These are phyloP conservation scores for Trichosurus vulpecula DNA, from an alignment of 2,797 vertebrate species.

Conservation along the genomic window DNA sequence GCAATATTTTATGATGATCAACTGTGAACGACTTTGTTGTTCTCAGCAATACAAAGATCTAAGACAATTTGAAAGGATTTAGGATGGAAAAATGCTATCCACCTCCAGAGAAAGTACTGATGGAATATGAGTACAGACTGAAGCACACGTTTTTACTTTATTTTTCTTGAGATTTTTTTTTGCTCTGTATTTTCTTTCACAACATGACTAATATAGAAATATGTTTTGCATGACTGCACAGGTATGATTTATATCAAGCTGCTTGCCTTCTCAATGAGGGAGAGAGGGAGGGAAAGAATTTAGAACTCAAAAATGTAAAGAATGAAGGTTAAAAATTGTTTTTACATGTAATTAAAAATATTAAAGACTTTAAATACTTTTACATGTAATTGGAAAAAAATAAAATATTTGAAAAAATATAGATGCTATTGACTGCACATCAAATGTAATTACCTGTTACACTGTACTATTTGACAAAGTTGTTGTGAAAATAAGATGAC, in stretches of 20 bases:
- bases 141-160: neutral
- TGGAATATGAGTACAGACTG: neutral
- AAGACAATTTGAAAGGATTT: neutral
- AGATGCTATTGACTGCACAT: neutral
- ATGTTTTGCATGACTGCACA: neutral
- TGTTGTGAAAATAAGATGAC: neutral
- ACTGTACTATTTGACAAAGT: neutral
- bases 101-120: neutral
- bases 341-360: neutral
- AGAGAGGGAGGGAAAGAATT: neutral
- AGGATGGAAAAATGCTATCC: neutral
- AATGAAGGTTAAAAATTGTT: neutral
- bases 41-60: neutral
- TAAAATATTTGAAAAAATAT: neutral
- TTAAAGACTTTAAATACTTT: neutral
- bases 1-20: neutral
- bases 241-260: neutral
- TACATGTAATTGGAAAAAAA: neutral
- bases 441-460: neutral
- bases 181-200: neutral
- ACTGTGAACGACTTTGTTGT: neutral
- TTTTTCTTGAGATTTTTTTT: neutral
- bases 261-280: neutral
- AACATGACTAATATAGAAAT: neutral
- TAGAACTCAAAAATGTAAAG: neutral